phyloP scores from a whole-genome alignment of 2,113 vertebrate species.

The Herpailurus yagouaroundi region DNA sequence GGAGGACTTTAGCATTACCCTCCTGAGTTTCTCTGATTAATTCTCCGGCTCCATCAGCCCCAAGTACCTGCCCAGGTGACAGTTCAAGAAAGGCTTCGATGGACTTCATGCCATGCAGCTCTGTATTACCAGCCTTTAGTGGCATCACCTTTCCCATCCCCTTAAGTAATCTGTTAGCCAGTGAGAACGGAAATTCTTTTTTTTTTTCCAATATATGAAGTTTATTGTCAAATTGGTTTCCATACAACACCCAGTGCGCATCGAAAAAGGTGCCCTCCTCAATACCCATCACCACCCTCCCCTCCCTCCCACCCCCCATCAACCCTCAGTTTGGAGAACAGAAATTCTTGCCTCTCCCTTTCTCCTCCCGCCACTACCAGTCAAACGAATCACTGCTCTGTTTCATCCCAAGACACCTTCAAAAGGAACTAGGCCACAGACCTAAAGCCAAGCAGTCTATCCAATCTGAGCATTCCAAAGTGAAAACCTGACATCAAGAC shows the following conservation, averaged over 20 bases:
- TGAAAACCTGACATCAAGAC: neutral
- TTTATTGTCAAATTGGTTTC: too few relatives aligned
- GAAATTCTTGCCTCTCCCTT: neutral
- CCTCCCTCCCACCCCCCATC: too few relatives aligned
- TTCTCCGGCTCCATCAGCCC: constrained; percentile 10
- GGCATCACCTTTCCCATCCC: neutral
- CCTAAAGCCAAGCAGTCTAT: neutral
- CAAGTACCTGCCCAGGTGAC: constrained; percentile 54
- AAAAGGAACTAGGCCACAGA: neutral
- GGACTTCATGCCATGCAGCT: constrained; percentile 25
- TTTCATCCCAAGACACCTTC: neutral
- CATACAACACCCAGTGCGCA: too few relatives aligned
- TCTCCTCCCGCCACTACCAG: neutral
- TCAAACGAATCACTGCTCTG: neutral
- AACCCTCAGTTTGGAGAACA: neutral
- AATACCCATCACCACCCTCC: too few relatives aligned
- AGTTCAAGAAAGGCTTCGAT: constrained; percentile 54
- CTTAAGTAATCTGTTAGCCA: constrained; percentile 23
- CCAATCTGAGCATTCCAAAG: neutral
- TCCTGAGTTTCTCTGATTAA: constrained; percentile 55
- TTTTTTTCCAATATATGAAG: too few relatives aligned
- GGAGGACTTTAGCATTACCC: constrained; percentile 18
- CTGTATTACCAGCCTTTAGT: neutral
- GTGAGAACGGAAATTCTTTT: neutral
- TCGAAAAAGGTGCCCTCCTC: too few relatives aligned